Percentiles rank a stretch among this genome's conserved stretches.
phyloP scores from a whole-genome alignment of 2,797 vertebrate species.

The Myotis daubentonii region DNA sequence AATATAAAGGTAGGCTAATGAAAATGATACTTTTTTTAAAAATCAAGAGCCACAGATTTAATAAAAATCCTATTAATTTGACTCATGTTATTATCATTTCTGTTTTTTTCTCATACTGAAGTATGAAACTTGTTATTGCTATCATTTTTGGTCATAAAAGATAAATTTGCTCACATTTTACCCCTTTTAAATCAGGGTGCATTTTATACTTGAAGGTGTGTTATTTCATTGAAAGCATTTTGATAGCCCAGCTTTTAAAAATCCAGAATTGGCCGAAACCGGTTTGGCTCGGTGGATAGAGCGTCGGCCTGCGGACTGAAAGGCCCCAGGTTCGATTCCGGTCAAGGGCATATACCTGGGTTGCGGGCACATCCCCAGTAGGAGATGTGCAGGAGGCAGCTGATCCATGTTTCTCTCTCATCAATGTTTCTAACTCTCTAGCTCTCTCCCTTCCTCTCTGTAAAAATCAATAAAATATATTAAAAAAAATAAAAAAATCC shows the following conservation, averaged over 20 bases:
- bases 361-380: too few species aligned
- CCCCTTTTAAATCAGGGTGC: neutral
- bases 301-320: too few species aligned
- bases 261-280: too few species aligned
- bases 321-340: too few species aligned
- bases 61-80: neutral
- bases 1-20: neutral
- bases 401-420: too few species aligned
- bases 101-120: neutral
- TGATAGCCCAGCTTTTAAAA: neutral
- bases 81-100: neutral
- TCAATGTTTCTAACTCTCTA: too few species aligned
- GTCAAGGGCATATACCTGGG: too few species aligned
- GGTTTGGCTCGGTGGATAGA: too few species aligned
- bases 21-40: neutral
- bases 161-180: neutral
- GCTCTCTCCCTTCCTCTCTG: too few species aligned
- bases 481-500: too few species aligned
- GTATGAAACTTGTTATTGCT: neutral
- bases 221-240: slow-evolving; percentile 13
- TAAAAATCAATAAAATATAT: too few species aligned
- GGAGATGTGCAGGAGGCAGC: too few species aligned
- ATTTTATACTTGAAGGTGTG: neutral
- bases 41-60: neutral
- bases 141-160: neutral